Base-by-base conservation (phyloP, 2,888 invertebrate species). In the Chloromyia formosa region DNA sequence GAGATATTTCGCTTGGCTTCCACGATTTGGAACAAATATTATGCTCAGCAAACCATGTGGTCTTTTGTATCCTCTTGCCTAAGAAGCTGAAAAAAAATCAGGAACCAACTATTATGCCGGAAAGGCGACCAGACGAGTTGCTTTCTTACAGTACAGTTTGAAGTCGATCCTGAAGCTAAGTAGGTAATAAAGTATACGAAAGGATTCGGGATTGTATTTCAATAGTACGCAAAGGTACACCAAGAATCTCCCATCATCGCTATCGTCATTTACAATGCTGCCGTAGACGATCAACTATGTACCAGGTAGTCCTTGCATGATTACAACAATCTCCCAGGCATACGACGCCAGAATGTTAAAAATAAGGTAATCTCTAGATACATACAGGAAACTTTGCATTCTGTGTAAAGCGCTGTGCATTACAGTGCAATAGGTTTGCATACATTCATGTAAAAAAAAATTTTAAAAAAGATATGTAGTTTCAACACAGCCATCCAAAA, bases 31-130 rank as follows among this genome's bases (percentile, higher is more conserved):
- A 42, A 42, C 12, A 42, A 42, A 42, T 12, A 42, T 42, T 42
- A 42, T 9, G 12, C 61, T 12, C 42, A 12, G 49, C 53, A 35
- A 16, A 62, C 18, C 42, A 61, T 18, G 35, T 49, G 40, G 60
- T 73, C 73, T 18, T 18, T 53, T 27, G 27, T 53, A 53, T 53
- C 49, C 62, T n/a, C 20, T 27, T 14, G 49, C 27, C 45, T 54
- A 9, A 12, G 42, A 9, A 12, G 42, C 42, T 42, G 42, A 23
- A 14, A 58, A 61, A 49, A 49, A 53, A 73, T 73, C 62, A 23
- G 23, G 61, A 62, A 62, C 45, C 62, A 42, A 5, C 42, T 42
- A 42, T 42, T 42, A 12, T 42, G 42, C 42, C 42, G 12, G 7
- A 42, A 42, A 42, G 42, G 12, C 7, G 7, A 9, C 42, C 42